A percentile compares a stretch with the other conserved stretches of the same genome.
Conservation (phyloP, 2,888 invertebrate species). For the Eupithecia pulchellata region DNA sequence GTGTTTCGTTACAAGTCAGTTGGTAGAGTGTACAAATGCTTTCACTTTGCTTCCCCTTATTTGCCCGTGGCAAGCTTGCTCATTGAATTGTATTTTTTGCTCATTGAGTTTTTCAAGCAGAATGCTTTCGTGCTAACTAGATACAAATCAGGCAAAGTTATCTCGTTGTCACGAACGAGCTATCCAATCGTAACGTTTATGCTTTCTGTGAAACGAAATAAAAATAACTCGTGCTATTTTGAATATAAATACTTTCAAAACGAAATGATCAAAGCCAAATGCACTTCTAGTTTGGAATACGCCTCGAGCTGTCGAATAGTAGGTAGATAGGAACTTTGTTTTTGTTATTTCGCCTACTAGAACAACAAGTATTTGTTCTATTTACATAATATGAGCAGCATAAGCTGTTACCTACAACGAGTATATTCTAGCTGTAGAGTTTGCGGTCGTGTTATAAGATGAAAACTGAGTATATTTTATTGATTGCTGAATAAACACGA, state of each 20-base stretch:
- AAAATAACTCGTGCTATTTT: background rate
- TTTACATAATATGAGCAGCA: background rate
- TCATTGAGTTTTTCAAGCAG: constrained; percentile 17
- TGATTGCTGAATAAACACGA: too few species aligned
- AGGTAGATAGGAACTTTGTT: constrained; percentile 10
- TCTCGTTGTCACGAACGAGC: background rate
- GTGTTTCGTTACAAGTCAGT: background rate
- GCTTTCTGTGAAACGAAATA: background rate
- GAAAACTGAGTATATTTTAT: too few species aligned
- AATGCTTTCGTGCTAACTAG: constrained; percentile 5
- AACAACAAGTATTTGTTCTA: constrained; percentile 7
- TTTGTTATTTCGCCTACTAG: constrained; percentile 13
- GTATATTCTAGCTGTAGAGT: background rate
- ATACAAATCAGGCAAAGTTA: background rate
- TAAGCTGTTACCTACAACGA: background rate
- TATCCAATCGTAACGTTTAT: background rate
- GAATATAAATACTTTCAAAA: background rate
- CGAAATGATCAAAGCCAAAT: background rate
- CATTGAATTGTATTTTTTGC: constrained; percentile 23
- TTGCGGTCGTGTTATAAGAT: too few species aligned
- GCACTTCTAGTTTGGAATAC: background rate
- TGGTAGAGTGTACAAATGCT: constrained; percentile 14
- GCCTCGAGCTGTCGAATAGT: background rate
- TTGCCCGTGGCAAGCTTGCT: constrained; percentile 26
- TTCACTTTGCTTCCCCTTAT: constrained; percentile 18